phyloP scores from a whole-genome alignment of 2,797 vertebrate species.

The Micrastur ruficollis region DNA sequence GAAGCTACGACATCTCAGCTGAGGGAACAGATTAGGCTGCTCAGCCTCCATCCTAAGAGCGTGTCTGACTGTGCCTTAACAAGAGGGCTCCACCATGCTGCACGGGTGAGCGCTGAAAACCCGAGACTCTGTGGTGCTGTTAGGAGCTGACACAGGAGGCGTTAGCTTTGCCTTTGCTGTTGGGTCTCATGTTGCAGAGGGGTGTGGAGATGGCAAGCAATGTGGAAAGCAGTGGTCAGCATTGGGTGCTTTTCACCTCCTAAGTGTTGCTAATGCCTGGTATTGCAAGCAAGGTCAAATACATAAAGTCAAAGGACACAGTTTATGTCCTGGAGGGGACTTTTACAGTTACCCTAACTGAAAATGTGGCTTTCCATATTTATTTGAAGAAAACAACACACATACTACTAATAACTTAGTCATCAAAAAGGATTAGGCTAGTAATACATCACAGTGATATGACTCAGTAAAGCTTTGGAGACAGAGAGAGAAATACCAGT shows the following conservation, averaged over 20 bases:
- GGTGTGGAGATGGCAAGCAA: constrained; percentile 21
- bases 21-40: background rate
- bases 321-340: background rate
- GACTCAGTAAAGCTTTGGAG: background rate
- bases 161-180: background rate
- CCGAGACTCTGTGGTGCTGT: background rate
- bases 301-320: background rate
- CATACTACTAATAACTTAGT: background rate
- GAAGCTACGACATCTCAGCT: background rate
- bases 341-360: background rate
- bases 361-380: background rate
- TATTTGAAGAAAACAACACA: background rate
- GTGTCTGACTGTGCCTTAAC: background rate
- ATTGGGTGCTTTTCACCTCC: background rate
- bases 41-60: background rate
- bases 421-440: background rate
- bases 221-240: constrained; percentile 22
- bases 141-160: background rate
- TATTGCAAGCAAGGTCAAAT: background rate
- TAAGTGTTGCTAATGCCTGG: background rate
- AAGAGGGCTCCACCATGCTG: fast-evolving
- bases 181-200: background rate
- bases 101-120: background rate
- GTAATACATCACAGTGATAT: background rate
- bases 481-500: background rate